Evolutionary conservation across 2,113 vertebrate species (phyloP).

Genomic region (Ranitomeya variabilis): DNA sequence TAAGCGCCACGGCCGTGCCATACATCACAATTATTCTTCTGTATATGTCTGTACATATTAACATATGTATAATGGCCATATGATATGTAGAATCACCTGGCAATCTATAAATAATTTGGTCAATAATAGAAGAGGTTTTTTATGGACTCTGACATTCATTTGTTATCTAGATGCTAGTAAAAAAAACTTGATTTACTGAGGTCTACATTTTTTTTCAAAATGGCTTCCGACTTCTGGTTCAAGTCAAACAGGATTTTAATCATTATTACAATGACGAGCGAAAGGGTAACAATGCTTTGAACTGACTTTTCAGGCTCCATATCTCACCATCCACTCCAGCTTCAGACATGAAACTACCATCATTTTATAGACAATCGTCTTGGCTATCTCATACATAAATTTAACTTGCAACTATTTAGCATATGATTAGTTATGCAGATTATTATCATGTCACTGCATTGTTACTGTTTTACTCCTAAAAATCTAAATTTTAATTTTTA

Average conservation of each 20-base stretch:
- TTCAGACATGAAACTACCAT: too few relatives aligned
- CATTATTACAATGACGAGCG: neutral
- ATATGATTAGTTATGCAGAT: too few relatives aligned
- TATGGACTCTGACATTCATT: neutral
- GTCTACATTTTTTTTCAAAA: neutral
- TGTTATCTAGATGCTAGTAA: neutral
- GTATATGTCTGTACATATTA: slow-evolving; percentile 33
- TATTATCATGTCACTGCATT: too few relatives aligned
- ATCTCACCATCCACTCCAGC: too few relatives aligned
- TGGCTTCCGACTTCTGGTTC: neutral
- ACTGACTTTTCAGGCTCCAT: too few relatives aligned
- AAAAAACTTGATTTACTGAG: neutral
- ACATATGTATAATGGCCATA: slow-evolving; percentile 30
- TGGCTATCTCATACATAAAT: too few relatives aligned
- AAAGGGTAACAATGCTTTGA: too few relatives aligned
- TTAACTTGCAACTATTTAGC: too few relatives aligned
- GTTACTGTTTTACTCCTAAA: too few relatives aligned
- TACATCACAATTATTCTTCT: slow-evolving; percentile 46
- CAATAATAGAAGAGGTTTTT: neutral
- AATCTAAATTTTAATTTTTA: too few relatives aligned
- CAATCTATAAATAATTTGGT: slow-evolving; percentile 34
- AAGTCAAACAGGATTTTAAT: neutral
- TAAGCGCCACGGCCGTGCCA: slow-evolving; percentile 3
- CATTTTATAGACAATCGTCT: too few relatives aligned
- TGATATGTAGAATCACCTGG: slow-evolving; percentile 40